These are phyloP conservation scores for Heliconius hortense DNA, from an alignment of 2,888 invertebrate genomes.

Conservation along the genomic window DNA sequence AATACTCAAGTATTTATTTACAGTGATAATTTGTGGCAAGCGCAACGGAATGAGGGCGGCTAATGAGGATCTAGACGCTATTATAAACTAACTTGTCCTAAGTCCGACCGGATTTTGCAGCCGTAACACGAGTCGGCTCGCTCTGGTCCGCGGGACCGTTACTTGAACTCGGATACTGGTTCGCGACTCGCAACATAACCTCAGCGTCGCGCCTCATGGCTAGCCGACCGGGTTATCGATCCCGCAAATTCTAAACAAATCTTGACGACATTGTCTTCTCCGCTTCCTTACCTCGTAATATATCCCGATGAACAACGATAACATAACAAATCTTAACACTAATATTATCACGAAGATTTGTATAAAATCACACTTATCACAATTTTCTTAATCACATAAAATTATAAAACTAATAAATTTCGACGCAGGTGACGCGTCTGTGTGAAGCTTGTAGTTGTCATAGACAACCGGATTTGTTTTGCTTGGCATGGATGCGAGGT, in stretches of 20 bases:
- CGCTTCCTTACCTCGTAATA: conserved; percentile 73
- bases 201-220: conserved; percentile 80
- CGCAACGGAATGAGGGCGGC: conserved; percentile 77
- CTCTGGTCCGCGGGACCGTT: conserved; percentile 72
- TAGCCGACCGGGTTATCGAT: conserved; percentile 80
- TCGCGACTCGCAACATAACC: conserved; percentile 79
- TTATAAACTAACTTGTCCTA: conserved; percentile 74
- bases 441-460: conserved; percentile 68
- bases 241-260: conserved; percentile 79
- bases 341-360: conserved; percentile 78
- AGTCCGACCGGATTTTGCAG: conserved; percentile 75
- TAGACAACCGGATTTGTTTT: conserved; percentile 42
- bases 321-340: conserved; percentile 80
- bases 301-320: conserved; percentile 73
- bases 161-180: conserved; percentile 79
- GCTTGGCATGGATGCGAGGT: conserved; percentile 35
- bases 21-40: conserved; percentile 70
- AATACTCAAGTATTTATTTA: conserved; percentile 73
- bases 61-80: conserved; percentile 76
- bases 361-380: conserved; percentile 82
- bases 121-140: conserved; percentile 69
- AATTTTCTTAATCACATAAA: conserved; percentile 77
- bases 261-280: conserved; percentile 55
- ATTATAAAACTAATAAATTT: conserved; percentile 76
- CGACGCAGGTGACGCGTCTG: conserved; percentile 77